Percentiles rank a stretch among this genome's conserved stretches.
Evolutionary conservation across 1,140 invertebrate species (phyloP).

Genomic region (Panagrolaimus sp.): DNA sequence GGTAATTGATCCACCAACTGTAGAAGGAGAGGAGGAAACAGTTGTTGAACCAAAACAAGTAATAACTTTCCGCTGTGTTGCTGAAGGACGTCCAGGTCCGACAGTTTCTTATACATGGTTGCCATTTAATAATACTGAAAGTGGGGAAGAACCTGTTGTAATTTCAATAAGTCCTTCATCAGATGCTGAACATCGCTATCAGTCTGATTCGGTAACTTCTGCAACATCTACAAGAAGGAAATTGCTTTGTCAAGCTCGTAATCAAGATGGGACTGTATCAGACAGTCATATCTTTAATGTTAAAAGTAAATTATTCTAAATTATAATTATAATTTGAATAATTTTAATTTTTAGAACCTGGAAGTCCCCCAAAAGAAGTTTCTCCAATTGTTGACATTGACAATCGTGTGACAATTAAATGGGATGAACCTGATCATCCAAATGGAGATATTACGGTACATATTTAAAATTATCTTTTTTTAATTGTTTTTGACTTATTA

Average conservation of each 20-base stretch:
- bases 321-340: slow-evolving; percentile 7
- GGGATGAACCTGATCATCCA: slow-evolving; percentile 51
- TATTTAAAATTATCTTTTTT: background rate
- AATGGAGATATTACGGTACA: slow-evolving; percentile 47
- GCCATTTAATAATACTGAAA: slow-evolving; percentile 48
- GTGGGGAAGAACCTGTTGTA: slow-evolving; percentile 48
- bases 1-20: slow-evolving; percentile 38
- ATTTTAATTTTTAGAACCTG: slow-evolving; percentile 43
- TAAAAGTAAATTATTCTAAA: slow-evolving; percentile 22
- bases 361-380: slow-evolving; percentile 46
- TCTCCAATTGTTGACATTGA: slow-evolving; percentile 48
- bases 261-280: slow-evolving; percentile 49
- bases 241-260: slow-evolving; percentile 54
- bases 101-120: slow-evolving; percentile 56
- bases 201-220: slow-evolving; percentile 44
- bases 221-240: slow-evolving; percentile 42
- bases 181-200: slow-evolving; percentile 41
- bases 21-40: slow-evolving; percentile 35
- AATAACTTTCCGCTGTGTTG: slow-evolving; percentile 53
- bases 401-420: slow-evolving; percentile 51
- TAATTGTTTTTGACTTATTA: slow-evolving; percentile 12
- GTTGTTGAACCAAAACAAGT: slow-evolving; percentile 49
- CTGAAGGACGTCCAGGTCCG: slow-evolving; percentile 51
- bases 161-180: slow-evolving; percentile 32
- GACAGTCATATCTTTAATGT: slow-evolving; percentile 48